These are phyloP conservation scores for Scelioninae gen. 1 DNA, from an alignment of 2,888 invertebrate genomes.

Conservation along the genomic window DNA sequence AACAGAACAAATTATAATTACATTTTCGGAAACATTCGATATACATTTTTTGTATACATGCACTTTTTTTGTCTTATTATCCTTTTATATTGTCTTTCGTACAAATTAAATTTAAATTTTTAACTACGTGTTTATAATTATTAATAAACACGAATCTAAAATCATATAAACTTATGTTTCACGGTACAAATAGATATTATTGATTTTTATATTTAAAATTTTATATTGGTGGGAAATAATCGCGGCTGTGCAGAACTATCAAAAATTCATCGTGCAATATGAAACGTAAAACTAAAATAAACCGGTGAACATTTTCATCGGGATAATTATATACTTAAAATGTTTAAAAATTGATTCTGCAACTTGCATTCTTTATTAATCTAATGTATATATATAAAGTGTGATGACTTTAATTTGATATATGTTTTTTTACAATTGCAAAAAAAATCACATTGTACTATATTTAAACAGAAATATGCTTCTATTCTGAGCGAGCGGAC, in stretches of 20 bases:
- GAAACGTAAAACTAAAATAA: slow-evolving; percentile 1
- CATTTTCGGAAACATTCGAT: no score
- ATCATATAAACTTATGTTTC: neutral
- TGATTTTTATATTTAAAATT: neutral
- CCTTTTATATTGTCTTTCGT: no score
- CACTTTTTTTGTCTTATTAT: no score
- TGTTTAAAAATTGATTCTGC: neutral
- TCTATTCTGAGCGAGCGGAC: no score
- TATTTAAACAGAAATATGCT: no score
- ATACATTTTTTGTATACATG: no score
- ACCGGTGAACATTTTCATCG: neutral
- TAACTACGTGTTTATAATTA: no score
- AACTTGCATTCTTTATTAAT: neutral
- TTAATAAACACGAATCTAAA: no score
- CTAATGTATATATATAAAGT: neutral
- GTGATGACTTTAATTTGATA: neutral
- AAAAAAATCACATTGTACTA: no score
- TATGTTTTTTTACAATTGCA: no score
- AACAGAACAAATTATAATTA: no score
- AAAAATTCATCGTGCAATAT: neutral
- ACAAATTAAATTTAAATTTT: no score
- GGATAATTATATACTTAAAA: neutral
- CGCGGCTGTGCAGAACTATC: neutral
- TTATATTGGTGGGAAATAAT: neutral
- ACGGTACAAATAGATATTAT: neutral